Conservation (phyloP, 2,113 vertebrate genomes). For the Ranitomeya variabilis region DNA sequence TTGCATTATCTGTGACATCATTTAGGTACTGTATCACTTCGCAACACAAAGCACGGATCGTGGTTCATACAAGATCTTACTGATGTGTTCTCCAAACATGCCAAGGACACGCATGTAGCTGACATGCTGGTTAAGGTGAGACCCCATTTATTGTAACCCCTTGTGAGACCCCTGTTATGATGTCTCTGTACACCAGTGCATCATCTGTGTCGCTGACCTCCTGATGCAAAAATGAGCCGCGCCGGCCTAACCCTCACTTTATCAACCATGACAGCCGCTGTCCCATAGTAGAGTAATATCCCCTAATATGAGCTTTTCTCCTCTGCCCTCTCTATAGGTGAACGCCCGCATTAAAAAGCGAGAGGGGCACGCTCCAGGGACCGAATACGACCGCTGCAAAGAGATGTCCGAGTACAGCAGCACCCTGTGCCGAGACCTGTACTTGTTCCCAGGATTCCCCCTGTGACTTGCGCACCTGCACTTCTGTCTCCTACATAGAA, state of each 20-base stretch:
- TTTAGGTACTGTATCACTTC: constrained; percentile 90
- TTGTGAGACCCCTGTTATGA: constrained; percentile 67
- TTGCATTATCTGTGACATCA: neutral
- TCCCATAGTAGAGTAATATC: no score
- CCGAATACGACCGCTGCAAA: constrained; percentile 93
- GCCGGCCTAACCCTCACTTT: no score
- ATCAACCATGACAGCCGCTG: no score
- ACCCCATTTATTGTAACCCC: no score
- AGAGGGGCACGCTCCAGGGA: constrained; percentile 92
- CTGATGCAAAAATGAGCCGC: no score
- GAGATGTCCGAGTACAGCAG: constrained; percentile 98
- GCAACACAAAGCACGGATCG: constrained; percentile 94
- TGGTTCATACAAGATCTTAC: constrained; percentile 94
- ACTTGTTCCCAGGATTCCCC: constrained; percentile 87
- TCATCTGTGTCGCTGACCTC: neutral
- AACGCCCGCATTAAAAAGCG: constrained; percentile 88
- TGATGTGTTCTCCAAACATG: constrained; percentile 78
- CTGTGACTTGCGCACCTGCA: constrained; percentile 25
- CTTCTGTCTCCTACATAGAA: neutral
- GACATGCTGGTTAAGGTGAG: constrained; percentile 94
- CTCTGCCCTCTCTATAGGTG: constrained; percentile 73
- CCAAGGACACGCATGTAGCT: constrained; percentile 87
- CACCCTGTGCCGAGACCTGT: constrained; percentile 90
- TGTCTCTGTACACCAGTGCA: neutral
- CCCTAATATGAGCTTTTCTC: neutral